Evolutionary conservation across 2,113 vertebrate species (phyloP).

Genomic region (Lophotis ruficrista): DNA sequence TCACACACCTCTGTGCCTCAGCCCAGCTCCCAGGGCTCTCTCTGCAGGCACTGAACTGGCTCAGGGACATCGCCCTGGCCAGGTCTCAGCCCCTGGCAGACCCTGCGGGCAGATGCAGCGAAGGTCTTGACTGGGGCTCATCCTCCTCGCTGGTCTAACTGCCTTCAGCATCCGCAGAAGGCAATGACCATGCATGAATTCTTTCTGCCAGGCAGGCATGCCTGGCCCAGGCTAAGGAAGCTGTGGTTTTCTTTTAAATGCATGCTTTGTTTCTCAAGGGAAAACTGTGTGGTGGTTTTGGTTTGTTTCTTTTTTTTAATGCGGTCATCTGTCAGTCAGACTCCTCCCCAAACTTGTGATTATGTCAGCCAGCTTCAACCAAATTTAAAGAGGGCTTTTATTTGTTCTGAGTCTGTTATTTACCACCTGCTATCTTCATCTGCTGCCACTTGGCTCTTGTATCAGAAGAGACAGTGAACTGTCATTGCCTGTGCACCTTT

Average conservation of each 20-base stretch:
- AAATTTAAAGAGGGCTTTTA: neutral
- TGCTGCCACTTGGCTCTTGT: neutral
- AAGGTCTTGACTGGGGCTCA: neutral
- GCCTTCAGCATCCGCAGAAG: neutral
- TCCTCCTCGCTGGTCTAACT: neutral
- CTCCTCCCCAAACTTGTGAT: neutral
- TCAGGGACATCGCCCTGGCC: too few species aligned
- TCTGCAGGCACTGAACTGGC: neutral
- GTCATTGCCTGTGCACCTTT: neutral
- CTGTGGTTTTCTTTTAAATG: neutral
- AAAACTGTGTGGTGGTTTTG: neutral
- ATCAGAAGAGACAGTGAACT: neutral
- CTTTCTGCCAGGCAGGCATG: neutral
- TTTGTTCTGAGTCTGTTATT: neutral
- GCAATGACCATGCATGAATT: neutral
- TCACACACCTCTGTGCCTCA: neutral
- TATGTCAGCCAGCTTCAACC: neutral
- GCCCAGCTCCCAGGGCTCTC: neutral
- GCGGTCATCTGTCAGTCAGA: neutral
- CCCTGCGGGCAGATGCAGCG: neutral
- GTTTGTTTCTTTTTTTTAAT: neutral
- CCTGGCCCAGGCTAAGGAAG: neutral
- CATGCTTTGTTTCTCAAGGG: neutral
- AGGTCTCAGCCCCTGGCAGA: neutral
- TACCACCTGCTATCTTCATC: conserved; percentile 11